Evolutionary conservation across 2,113 vertebrate genomes (phyloP).

Genomic region (Perognathus longimembris): DNA sequence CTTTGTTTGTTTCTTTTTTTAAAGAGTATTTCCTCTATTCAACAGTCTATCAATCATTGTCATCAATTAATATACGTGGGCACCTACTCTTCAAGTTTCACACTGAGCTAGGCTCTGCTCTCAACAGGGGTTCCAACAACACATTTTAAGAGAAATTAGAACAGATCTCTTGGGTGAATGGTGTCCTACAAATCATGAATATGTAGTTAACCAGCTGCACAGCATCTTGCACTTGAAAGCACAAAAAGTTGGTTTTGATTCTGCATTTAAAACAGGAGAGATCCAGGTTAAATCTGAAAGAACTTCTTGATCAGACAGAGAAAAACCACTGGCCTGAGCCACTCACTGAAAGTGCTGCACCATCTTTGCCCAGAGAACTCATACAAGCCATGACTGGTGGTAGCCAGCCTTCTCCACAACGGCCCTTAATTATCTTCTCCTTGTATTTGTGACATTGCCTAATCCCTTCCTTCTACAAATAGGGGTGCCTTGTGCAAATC

Average conservation of each 20-base stretch:
- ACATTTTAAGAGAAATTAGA: slow-evolving; percentile 70
- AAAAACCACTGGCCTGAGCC: not conserved
- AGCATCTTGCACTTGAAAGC: not conserved
- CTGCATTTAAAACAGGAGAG: slow-evolving; percentile 21
- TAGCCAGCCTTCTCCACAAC: not conserved
- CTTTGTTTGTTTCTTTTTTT: not conserved
- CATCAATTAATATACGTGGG: not conserved
- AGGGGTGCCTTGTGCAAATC: not conserved
- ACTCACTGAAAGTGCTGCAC: not conserved
- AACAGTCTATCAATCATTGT: not conserved
- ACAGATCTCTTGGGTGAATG: slow-evolving; percentile 63
- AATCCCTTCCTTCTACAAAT: not conserved
- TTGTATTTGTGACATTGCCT: not conserved
- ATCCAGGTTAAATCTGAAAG: not conserved
- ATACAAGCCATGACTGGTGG: not conserved
- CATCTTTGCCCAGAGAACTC: not conserved
- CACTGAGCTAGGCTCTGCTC: not conserved
- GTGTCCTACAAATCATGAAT: slow-evolving; percentile 55
- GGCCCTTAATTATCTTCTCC: not conserved
- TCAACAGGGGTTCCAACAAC: slow-evolving; percentile 38
- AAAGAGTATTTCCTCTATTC: not conserved
- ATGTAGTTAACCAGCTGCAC: slow-evolving; percentile 50
- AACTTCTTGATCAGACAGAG: not conserved
- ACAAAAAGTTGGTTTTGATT: slow-evolving; percentile 36
- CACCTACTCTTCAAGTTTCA: not conserved